Evolutionary conservation across 2,113 vertebrate species (phyloP).

Genomic region (Paralichthys olivaceus): DNA sequence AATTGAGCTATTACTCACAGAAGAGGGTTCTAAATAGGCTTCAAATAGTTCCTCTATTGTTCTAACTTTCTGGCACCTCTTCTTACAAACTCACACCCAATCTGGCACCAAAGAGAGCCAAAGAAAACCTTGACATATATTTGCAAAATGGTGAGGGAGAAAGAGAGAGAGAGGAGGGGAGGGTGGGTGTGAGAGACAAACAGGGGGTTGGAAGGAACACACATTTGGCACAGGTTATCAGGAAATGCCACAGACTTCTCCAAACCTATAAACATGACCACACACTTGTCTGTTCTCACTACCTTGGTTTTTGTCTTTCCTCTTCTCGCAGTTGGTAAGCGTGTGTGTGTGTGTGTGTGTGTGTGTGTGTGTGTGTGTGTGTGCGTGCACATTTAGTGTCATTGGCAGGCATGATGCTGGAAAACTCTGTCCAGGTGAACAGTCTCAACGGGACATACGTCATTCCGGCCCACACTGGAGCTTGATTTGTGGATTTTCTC

Average conservation of each 20-base stretch:
- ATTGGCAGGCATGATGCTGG: slow-evolving; percentile 46
- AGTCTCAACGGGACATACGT: slow-evolving; percentile 57
- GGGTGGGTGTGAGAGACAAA: background rate
- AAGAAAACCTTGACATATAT: slow-evolving; percentile 28
- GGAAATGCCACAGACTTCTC: slow-evolving; percentile 66
- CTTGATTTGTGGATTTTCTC: slow-evolving; percentile 60
- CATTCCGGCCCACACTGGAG: slow-evolving; percentile 33
- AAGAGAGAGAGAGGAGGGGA: background rate
- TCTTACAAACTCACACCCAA: slow-evolving; percentile 17
- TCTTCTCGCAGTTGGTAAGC: slow-evolving; percentile 4
- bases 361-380: slow-evolving; percentile 1
- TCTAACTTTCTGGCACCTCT: slow-evolving; percentile 42
- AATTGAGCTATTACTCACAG: slow-evolving; percentile 35
- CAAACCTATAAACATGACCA: slow-evolving; percentile 68
- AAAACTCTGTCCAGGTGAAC: slow-evolving; percentile 62
- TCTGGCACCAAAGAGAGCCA: slow-evolving; percentile 21
- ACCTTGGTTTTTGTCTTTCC: slow-evolving; percentile 23
- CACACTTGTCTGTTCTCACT: slow-evolving; percentile 51
- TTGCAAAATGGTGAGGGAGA: slow-evolving; percentile 6
- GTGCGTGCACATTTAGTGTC: slow-evolving; percentile 12
- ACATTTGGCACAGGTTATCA: slow-evolving; percentile 49
- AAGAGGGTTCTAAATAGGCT: background rate
- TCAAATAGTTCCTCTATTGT: slow-evolving; percentile 35
- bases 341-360: background rate
- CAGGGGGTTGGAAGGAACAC: slow-evolving; percentile 38